These are phyloP conservation scores for Caradrina kadenii DNA, from an alignment of 2,888 invertebrate species.

Conservation along the genomic window DNA sequence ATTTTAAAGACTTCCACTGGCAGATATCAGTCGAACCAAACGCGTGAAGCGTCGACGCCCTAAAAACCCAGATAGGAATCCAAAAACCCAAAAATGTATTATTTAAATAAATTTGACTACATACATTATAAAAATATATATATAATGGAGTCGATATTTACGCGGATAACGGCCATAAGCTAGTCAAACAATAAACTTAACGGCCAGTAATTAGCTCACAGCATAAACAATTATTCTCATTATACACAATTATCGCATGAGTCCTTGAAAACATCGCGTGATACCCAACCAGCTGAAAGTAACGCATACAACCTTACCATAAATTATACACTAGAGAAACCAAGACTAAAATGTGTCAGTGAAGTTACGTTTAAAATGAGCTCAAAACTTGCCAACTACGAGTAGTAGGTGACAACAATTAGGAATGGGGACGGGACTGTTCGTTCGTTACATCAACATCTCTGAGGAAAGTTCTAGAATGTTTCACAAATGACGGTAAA, in stretches of 20 bases:
- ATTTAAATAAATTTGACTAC: too few relatives aligned
- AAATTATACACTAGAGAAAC: slow-evolving; percentile 15
- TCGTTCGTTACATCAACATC: slow-evolving; percentile 30
- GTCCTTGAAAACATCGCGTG: slow-evolving; percentile 53
- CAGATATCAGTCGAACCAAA: too few relatives aligned
- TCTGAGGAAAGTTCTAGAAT: slow-evolving; percentile 31
- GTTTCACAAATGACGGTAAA: slow-evolving; percentile 33
- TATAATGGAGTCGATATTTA: too few relatives aligned
- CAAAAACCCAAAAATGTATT: too few relatives aligned
- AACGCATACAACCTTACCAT: slow-evolving; percentile 28
- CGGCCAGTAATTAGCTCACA: background rate
- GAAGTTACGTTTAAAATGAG: slow-evolving; percentile 1
- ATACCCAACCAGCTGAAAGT: slow-evolving; percentile 21
- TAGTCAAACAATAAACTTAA: slow-evolving; percentile 8
- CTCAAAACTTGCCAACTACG: slow-evolving; percentile 13
- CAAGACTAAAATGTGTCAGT: background rate
- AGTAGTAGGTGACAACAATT: slow-evolving; percentile 29
- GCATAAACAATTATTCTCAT: slow-evolving; percentile 35
- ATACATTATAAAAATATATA: too few relatives aligned
- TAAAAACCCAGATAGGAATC: too few relatives aligned
- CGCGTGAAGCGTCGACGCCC: too few relatives aligned
- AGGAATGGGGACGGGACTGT: slow-evolving; percentile 21
- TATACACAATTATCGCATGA: slow-evolving; percentile 32
- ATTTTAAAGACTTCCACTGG: too few relatives aligned
- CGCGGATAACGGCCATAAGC: too few relatives aligned